Evolutionary conservation across 1,140 invertebrate species (phyloP).

Genomic region (Orius laevigatus): DNA sequence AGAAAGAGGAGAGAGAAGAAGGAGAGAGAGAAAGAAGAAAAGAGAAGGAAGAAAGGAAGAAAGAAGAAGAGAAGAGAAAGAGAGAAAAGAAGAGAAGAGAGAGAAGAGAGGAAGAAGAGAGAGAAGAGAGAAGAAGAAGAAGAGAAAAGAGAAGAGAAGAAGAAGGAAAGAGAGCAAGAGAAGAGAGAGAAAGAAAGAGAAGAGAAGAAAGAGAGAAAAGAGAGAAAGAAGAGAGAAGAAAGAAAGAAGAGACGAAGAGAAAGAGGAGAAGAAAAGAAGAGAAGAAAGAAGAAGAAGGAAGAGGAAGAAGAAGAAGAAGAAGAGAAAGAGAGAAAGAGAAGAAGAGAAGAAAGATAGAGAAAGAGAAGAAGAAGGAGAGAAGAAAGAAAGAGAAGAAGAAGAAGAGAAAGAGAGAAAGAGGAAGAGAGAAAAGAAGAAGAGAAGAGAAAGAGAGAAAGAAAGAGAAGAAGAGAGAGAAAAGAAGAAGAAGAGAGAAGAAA

Average conservation of each 20-base stretch:
- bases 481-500: too few species aligned
- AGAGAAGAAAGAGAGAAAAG: not conserved
- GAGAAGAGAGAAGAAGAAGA: too few species aligned
- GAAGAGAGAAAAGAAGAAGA: not conserved
- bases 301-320: not conserved
- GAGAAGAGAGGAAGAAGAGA: not conserved
- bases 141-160: not conserved
- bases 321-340: not conserved
- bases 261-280: not conserved
- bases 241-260: not conserved
- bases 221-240: not conserved
- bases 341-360: constrained; percentile 1
- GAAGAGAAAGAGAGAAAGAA: not conserved
- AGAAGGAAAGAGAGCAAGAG: not conserved
- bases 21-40: not conserved
- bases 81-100: not conserved
- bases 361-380: constrained; percentile 4
- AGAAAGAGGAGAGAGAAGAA: too few species aligned
- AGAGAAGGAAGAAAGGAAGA: too few species aligned
- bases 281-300: not conserved
- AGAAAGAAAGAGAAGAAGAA: not conserved
- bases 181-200: not conserved
- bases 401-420: not conserved
- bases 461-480: not conserved
- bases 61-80: too few species aligned